phyloP scores from a whole-genome alignment of 2,888 invertebrate genomes.

The Papilio protenor region DNA sequence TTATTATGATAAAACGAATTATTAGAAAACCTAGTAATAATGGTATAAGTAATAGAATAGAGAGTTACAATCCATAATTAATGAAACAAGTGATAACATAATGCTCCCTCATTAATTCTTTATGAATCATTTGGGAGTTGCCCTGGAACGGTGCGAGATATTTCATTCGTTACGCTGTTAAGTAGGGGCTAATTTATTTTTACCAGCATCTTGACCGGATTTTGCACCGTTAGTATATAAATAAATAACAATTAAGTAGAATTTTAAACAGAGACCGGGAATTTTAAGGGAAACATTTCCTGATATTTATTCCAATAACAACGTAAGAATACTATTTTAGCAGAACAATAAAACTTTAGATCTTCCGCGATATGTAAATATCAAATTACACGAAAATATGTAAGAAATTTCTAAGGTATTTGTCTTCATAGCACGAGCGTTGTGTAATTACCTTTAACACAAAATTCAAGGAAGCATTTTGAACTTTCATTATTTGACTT shows the following conservation, averaged over 20 bases:
- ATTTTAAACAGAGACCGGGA: too few relatives aligned
- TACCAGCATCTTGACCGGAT: neutral
- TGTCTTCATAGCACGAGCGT: neutral
- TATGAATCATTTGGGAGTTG: slow-evolving; percentile 25
- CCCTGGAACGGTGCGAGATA: slow-evolving; percentile 7
- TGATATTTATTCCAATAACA: neutral
- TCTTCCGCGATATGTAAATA: neutral
- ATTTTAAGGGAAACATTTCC: too few relatives aligned
- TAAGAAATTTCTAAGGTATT: neutral
- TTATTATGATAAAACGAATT: neutral
- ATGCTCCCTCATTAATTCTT: slow-evolving; percentile 17
- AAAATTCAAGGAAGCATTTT: neutral
- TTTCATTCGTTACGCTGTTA: slow-evolving; percentile 6
- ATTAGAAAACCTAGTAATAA: neutral
- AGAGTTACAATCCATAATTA: slow-evolving; percentile 24
- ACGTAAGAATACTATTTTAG: neutral
- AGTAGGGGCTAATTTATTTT: slow-evolving; percentile 22
- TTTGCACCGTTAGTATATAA: neutral
- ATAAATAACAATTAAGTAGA: neutral
- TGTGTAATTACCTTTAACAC: neutral
- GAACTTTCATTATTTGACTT: neutral
- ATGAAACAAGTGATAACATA: slow-evolving; percentile 25
- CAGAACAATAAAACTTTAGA: too few relatives aligned
- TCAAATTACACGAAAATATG: neutral
- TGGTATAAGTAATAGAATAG: slow-evolving; percentile 3